Evolutionary conservation across 2,113 vertebrate species (phyloP), one percentile per base, ranked within the genome.

Genomic region (Zosterops hypoxanthus): DNA sequence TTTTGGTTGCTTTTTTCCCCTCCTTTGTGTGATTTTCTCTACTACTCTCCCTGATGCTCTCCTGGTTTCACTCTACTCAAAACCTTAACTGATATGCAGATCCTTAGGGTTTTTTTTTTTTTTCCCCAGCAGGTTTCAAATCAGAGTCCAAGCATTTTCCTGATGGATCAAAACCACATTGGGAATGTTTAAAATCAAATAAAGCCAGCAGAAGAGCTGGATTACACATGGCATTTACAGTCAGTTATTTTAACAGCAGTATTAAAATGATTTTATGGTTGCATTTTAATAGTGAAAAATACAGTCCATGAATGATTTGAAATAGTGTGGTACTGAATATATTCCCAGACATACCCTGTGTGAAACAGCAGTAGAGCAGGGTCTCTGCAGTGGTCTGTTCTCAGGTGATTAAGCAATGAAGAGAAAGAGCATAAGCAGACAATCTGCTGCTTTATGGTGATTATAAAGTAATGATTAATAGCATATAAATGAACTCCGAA

Each of bases 251-350:
- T 81, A 92, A 78, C 50, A 82, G 31, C 24, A 68, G 13, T 47
- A 53, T 70, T 94, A 77, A 88, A 77, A 69, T 73, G 29, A 75
- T 55, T 86, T 90, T 93, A 90, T 73, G 64, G 60, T 72, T 83
- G 36, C 42, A 63, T 56, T 85, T 83, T 55, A 86, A 59, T 24
- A 71, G 66, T 44, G 56, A 92, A 71, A 86, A 90, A 44, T 29
- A 47, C 3, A 65, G 57, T 39, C 70, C 56, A 5, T 28, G 31
- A 78, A 56, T 44, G 31, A 52, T 7, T 59, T 6, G 65, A 84
- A 93, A 94, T 66, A 60, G 8, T 28, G 7, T 55, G 65, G 42
- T n/a, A 55, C n/a, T 81, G 41, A 93, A 64, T 78, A 17, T 64
- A 69, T 73, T 90, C n/a, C 78, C 81, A 89, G 73, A 65, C 65